Evolutionary conservation across 2,797 vertebrate genomes (phyloP).

Genomic region (Anguilla anguilla): DNA sequence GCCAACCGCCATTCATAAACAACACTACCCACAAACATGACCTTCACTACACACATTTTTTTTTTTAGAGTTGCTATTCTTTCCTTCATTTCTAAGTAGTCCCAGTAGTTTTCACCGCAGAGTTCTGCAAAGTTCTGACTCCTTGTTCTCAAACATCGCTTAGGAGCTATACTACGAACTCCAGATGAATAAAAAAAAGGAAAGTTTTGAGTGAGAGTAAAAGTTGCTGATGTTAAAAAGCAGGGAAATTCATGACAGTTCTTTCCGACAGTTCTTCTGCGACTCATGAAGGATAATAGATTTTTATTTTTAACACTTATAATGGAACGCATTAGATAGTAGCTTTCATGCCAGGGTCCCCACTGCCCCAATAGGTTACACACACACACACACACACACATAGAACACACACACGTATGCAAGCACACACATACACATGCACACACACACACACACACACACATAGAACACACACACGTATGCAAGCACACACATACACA

Average conservation of each 20-base stretch:
- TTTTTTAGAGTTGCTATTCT: neutral
- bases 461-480: neutral
- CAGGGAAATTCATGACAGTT: neutral
- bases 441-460: neutral
- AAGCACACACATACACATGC: neutral
- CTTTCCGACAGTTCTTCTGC: neutral
- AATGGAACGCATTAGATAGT: neutral
- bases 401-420: neutral
- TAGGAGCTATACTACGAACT: no score
- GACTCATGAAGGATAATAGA: neutral
- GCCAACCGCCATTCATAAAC: neutral
- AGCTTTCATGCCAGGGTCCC: neutral
- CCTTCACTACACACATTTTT: neutral
- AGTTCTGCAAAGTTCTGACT: no score
- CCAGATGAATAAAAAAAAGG: neutral
- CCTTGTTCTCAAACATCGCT: no score
- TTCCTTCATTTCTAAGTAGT: neutral
- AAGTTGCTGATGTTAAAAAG: neutral
- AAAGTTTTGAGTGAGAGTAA: neutral
- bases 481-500: neutral
- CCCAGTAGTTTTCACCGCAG: neutral
- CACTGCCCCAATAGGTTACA: neutral
- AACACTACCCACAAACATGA: neutral
- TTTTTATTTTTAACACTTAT: neutral
- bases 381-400: neutral